A percentile compares a stretch with the other conserved stretches of the same genome.
Evolutionary conservation across 2,888 invertebrate species (phyloP).

Genomic region (Ectropis crepuscularia): DNA sequence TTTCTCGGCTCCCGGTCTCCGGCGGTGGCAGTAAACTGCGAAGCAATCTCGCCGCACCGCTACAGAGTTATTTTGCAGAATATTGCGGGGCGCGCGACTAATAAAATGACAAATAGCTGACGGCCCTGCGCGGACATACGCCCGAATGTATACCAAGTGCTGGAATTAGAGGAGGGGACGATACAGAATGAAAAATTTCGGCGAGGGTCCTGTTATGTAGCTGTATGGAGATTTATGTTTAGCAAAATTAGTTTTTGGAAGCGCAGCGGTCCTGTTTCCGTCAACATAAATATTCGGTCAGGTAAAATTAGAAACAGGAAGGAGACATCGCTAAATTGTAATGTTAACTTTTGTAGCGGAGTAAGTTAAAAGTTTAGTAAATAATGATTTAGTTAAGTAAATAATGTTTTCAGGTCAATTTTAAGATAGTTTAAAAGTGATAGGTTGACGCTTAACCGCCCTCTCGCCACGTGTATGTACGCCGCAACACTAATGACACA

Average conservation of each 20-base stretch:
- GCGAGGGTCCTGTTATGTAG: conserved; percentile 33
- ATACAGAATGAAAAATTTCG: conserved; percentile 41
- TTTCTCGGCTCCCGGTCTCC: conserved; percentile 70
- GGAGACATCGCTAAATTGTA: background rate
- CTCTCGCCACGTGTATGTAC: no score
- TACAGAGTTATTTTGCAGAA: conserved; percentile 77
- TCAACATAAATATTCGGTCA: conserved; percentile 27
- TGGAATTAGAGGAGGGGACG: conserved; percentile 41
- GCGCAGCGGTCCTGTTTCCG: conserved; percentile 21
- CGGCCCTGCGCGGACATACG: conserved; percentile 59
- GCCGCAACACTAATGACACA: no score
- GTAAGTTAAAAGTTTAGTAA: no score
- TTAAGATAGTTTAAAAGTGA: no score
- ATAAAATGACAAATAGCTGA: conserved; percentile 81
- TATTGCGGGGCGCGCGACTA: conserved; percentile 77
- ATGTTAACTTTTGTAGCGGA: no score
- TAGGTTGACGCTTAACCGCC: no score
- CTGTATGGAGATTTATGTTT: conserved; percentile 36
- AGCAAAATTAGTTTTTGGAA: conserved; percentile 32
- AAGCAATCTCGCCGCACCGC: conserved; percentile 74
- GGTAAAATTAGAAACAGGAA: conserved; percentile 11
- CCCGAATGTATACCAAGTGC: conserved; percentile 53
- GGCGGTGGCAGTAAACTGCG: conserved; percentile 75
- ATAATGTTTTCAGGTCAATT: no score
- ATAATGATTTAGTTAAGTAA: no score